phyloP scores from a whole-genome alignment of 2,888 invertebrate species.

The Acronicta leporina region DNA sequence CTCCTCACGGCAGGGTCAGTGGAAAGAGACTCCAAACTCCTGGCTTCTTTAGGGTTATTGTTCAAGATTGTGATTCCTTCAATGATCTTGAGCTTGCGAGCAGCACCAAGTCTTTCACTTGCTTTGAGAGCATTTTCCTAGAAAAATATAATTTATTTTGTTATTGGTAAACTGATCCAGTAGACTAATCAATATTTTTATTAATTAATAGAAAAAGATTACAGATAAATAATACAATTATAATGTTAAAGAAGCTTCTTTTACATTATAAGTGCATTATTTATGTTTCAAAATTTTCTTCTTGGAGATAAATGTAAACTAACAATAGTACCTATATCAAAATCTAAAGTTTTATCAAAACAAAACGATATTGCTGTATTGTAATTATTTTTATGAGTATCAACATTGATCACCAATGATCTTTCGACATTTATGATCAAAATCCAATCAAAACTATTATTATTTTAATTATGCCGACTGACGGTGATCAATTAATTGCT shows the following conservation, averaged over 20 bases:
- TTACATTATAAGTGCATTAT: too few species aligned
- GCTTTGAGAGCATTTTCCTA: constrained; percentile 83
- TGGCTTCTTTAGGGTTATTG: constrained; percentile 74
- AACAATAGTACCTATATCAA: too few species aligned
- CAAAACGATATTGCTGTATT: too few species aligned
- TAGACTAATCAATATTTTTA: too few species aligned
- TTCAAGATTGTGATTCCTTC: constrained; percentile 80
- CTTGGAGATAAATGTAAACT: too few species aligned
- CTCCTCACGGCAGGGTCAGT: constrained; percentile 72
- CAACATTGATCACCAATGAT: not conserved
- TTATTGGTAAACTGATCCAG: too few species aligned
- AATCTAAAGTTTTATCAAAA: too few species aligned
- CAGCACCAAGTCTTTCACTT: constrained; percentile 73
- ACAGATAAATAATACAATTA: too few species aligned
- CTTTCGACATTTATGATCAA: not conserved
- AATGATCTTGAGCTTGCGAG: constrained; percentile 74
- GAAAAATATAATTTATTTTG: constrained; percentile 17
- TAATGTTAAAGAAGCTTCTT: too few species aligned
- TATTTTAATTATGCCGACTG: constrained; percentile 27
- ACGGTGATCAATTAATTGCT: constrained; percentile 27
- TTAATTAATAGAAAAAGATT: too few species aligned
- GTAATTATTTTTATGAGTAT: not conserved
- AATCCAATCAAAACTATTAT: constrained; percentile 4
- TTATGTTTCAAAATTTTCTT: too few species aligned
- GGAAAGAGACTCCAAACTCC: constrained; percentile 75